Conservation (phyloP, 1,140 invertebrate genomes). For the Ostrea edulis region DNA sequence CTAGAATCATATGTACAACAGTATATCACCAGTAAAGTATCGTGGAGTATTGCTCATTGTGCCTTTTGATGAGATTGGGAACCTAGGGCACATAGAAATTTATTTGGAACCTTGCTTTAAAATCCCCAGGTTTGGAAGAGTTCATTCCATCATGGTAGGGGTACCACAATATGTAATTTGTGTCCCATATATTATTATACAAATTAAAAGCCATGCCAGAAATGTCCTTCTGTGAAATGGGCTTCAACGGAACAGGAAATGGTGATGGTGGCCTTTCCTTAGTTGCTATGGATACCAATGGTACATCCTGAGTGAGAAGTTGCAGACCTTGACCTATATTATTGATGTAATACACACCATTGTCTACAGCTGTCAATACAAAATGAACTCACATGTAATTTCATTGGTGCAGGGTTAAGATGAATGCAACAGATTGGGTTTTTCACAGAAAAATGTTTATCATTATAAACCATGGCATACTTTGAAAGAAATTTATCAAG, state of each 20-base stretch:
- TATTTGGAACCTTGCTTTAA: conserved; percentile 44
- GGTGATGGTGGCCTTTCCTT: conserved; percentile 59
- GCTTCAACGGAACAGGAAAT: conserved; percentile 72
- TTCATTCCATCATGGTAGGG: conserved; percentile 59
- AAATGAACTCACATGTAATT: not conserved
- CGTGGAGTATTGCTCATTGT: not conserved
- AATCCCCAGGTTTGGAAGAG: conserved; percentile 1
- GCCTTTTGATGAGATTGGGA: not conserved
- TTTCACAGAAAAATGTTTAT: no score
- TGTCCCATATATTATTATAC: conserved; percentile 77
- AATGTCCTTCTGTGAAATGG: conserved; percentile 61
- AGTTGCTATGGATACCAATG: conserved; percentile 65
- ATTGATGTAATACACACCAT: conserved; percentile 60
- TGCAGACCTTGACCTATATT: conserved; percentile 58
- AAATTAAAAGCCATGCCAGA: conserved; percentile 71
- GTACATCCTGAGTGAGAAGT: conserved; percentile 64
- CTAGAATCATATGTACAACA: no score
- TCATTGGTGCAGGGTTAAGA: no score
- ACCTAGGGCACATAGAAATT: conserved; percentile 27
- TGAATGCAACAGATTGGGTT: no score
- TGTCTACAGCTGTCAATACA: conserved; percentile 63
- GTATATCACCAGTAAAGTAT: not conserved
- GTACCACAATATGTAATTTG: conserved; percentile 77
- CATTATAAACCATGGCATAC: no score
- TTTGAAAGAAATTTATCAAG: no score